Conservation (phyloP, 2,113 vertebrate genomes). For the Trinectes maculatus region DNA sequence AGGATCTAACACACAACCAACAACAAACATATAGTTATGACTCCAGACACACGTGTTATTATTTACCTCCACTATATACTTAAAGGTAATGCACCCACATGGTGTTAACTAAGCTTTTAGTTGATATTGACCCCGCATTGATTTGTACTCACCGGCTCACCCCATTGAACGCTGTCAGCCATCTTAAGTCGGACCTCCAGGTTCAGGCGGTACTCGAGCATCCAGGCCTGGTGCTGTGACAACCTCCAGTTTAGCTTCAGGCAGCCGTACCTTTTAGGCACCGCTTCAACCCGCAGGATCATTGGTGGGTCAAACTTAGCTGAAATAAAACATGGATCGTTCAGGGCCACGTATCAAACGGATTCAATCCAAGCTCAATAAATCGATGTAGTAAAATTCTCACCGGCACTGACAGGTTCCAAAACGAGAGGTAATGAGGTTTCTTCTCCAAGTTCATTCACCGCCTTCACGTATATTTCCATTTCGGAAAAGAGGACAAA, state of each 20-base stretch:
- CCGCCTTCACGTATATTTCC: conserved; percentile 83
- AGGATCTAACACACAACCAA: conserved; percentile 43
- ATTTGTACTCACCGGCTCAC: conserved; percentile 52
- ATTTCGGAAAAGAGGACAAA: conserved; percentile 80
- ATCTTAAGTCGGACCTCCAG: conserved; percentile 65
- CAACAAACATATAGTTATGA: conserved; percentile 4
- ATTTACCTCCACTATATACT: neutral
- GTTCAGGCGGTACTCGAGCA: neutral
- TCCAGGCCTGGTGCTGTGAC: conserved; percentile 63
- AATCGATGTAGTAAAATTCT: neutral
- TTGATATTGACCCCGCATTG: neutral
- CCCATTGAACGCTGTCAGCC: conserved; percentile 24
- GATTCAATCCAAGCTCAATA: neutral
- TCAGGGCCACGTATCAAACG: neutral
- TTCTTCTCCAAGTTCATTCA: conserved; percentile 84
- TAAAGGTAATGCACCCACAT: neutral
- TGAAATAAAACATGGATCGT: conserved; percentile 47
- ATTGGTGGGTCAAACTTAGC: conserved; percentile 75
- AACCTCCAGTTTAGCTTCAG: conserved; percentile 73
- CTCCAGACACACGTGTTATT: neutral
- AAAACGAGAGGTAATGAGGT: conserved; percentile 77
- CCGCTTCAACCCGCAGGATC: conserved; percentile 46
- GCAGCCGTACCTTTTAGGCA: conserved; percentile 58
- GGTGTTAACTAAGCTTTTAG: neutral
- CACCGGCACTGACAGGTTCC: conserved; percentile 84